phyloP scores from a whole-genome alignment of 2,888 invertebrate genomes.

The Octodonta nipae region DNA sequence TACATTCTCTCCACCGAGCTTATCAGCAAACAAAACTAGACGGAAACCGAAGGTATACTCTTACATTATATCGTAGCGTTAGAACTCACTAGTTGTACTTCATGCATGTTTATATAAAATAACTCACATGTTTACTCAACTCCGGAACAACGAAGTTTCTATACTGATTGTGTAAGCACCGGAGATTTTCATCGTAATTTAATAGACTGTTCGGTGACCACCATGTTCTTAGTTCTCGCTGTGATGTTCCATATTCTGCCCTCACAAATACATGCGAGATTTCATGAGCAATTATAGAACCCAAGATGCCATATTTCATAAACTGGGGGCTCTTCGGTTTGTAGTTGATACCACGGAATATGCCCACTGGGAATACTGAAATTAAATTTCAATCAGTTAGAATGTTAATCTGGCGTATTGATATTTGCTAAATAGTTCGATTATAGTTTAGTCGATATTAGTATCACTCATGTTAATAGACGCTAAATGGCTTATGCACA shows the following conservation, averaged over 20 bases:
- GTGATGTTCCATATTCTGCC: conserved; percentile 52
- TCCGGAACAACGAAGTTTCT: conserved; percentile 70
- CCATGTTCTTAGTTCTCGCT: conserved; percentile 81
- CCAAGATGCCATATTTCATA: conserved; percentile 32
- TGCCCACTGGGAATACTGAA: conserved; percentile 29
- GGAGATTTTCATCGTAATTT: conserved; percentile 65
- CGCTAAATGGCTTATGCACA: no score
- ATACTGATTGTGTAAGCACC: conserved; percentile 84
- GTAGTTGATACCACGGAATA: conserved; percentile 29
- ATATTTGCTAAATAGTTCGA: no score
- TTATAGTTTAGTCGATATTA: no score
- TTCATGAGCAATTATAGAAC: conserved; percentile 29
- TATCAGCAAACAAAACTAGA: no score
- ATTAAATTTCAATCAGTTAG: conserved; percentile 3
- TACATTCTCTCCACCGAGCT: no score
- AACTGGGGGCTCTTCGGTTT: conserved; percentile 28
- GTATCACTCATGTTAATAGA: no score
- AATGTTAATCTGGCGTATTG: no score
- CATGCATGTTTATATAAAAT: no score
- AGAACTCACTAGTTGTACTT: no score
- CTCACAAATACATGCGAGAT: conserved; percentile 30
- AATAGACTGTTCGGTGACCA: conserved; percentile 72
- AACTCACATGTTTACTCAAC: conserved; percentile 52
- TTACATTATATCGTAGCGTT: no score
- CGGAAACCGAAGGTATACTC: no score